Evolutionary conservation across 2,797 vertebrate species (phyloP), one percentile per base, ranked within the genome.

Genomic region (Manis pentadactyla): DNA sequence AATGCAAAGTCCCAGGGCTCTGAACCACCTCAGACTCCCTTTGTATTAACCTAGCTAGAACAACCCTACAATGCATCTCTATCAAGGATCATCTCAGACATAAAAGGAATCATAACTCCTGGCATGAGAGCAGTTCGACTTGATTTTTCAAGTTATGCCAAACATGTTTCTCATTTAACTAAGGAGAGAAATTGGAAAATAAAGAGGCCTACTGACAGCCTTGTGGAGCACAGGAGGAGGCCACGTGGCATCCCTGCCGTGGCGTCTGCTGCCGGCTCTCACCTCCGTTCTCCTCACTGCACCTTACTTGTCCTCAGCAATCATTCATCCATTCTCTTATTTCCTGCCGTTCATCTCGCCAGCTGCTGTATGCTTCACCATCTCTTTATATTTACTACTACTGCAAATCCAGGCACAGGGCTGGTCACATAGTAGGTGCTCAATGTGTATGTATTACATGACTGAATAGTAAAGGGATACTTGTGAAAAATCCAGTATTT

Each of bases 61-160:
- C 61, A 68, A 25, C 49, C 64, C 23, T 1, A 53, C 31, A 66
- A 66, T 85, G 75, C 46, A 31, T 55, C 87, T 64, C 17, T 6
- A 64, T 82, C 49, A 63, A 21, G 21, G 27, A 29, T 42, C 42
- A 77, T 39, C 55, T n/a, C 63, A 79, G 78, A 73, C 34, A 86
- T 51, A 37, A 87, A 93, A 87, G 42, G 71, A 82, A 66, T 17
- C 57, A 3, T 74, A 37, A 91, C 46, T 96, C 73, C 82, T 89
- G 5, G 12, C 7, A 4, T 2, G 3, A 71, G 37, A 2, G 3
- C 31, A 55, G 39, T 71, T 79, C 15, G 85, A 59, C 34, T 88
- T 89, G 61, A 64, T 73, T 89, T 95, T 90, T 93, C 61, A 85
- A 55, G 73, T 74, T 21, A 89, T 31, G 53, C 37, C 27, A 55